Evolutionary conservation across 1,140 invertebrate species (phyloP).

Genomic region (Bicyclus anynana): DNA sequence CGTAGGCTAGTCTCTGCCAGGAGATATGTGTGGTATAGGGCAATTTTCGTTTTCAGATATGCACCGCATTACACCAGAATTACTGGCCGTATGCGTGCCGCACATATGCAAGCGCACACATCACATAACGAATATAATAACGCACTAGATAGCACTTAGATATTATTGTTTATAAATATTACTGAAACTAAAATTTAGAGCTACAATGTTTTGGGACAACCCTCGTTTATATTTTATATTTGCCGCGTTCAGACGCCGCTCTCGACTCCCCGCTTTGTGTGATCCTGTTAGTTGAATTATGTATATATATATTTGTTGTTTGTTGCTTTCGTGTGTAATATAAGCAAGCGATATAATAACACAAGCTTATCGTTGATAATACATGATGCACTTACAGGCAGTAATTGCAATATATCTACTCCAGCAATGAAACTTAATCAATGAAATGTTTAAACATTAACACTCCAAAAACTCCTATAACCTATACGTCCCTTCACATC

Average conservation of each 20-base stretch:
- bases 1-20: conserved; percentile 57
- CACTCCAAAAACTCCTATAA: background rate
- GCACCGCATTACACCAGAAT: conserved; percentile 77
- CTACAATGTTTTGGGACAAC: conserved; percentile 76
- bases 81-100: conserved; percentile 77
- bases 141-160: conserved; percentile 76
- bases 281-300: conserved; percentile 36
- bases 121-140: conserved; percentile 72
- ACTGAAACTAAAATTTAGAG: conserved; percentile 62
- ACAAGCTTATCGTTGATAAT: background rate
- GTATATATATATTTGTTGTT: conserved; percentile 5
- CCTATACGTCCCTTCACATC: background rate
- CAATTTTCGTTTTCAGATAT: conserved; percentile 77
- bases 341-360: background rate
- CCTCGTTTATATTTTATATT: conserved; percentile 70
- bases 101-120: conserved; percentile 76
- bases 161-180: conserved; percentile 58
- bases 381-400: background rate
- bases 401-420: background rate
- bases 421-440: too few species aligned
- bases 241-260: conserved; percentile 64
- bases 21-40: conserved; percentile 76
- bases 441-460: too few species aligned
- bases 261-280: conserved; percentile 63
- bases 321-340: conserved; percentile 12